Conservation (phyloP, 2,888 invertebrate species). For the Gastrophysa polygoni region DNA sequence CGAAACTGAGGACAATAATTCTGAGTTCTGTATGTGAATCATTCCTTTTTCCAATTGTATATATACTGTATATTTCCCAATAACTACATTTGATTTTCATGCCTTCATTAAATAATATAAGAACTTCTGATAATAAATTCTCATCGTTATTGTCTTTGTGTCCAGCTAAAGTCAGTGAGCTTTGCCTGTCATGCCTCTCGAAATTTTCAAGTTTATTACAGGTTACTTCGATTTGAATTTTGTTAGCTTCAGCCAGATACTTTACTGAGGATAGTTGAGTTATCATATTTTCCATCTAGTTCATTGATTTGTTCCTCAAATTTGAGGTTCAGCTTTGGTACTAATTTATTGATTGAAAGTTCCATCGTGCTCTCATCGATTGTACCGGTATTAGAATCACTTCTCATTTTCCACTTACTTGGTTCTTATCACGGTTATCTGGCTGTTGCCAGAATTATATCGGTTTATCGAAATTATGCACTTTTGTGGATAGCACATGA, state of each 20-base stretch:
- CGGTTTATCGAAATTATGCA: not conserved
- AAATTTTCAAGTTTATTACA: too few species aligned
- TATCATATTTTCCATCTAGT: not conserved
- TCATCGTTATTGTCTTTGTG: not conserved
- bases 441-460: not conserved
- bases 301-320: not conserved
- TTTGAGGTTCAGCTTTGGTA: slow-evolving; percentile 4
- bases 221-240: too few species aligned
- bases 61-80: not conserved
- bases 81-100: not conserved
- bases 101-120: not conserved
- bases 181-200: not conserved
- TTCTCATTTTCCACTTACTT: not conserved
- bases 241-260: too few species aligned
- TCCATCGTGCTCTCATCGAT: not conserved
- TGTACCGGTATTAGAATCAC: not conserved
- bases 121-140: not conserved
- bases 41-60: not conserved
- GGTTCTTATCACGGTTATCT: not conserved
- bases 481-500: not conserved
- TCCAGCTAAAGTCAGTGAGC: not conserved
- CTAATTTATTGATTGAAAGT: not conserved
- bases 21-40: not conserved
- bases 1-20: not conserved
- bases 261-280: not conserved